Evolutionary conservation across 2,888 invertebrate genomes (phyloP).

Genomic region (Hetaerina titia): DNA sequence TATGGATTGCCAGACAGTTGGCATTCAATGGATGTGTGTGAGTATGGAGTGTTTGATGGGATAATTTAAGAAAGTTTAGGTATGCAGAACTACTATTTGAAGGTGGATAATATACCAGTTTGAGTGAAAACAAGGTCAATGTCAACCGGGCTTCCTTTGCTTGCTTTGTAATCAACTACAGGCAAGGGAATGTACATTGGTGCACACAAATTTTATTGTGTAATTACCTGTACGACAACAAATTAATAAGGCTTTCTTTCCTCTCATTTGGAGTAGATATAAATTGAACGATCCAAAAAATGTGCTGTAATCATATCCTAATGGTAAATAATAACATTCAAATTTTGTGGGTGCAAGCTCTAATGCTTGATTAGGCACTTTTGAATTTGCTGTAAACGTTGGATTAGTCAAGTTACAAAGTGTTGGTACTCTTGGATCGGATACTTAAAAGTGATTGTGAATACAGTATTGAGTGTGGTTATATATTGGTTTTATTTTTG

Average conservation of each 20-base stretch:
- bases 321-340: conserved; percentile 40
- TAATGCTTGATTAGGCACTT: conserved; percentile 6
- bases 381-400: conserved; percentile 43
- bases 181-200: conserved; percentile 58
- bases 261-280: conserved; percentile 48
- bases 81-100: conserved; percentile 55
- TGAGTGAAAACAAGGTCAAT: conserved; percentile 46
- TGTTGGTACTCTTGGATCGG: conserved; percentile 49
- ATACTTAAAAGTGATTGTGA: conserved; percentile 60
- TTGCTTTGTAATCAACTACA: conserved; percentile 50
- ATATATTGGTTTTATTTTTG: conserved; percentile 61
- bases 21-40: conserved; percentile 64
- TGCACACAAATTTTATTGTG: conserved; percentile 49
- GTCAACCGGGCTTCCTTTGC: conserved; percentile 54
- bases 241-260: conserved; percentile 53
- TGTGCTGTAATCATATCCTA: conserved; percentile 58
- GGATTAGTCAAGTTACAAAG: conserved; percentile 46
- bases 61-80: conserved; percentile 65
- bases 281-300: conserved; percentile 6
- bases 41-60: conserved; percentile 63
- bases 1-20: conserved; percentile 58
- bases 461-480: conserved; percentile 63
- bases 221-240: conserved; percentile 27
- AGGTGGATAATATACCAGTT: conserved; percentile 57
- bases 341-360: conserved; percentile 59